phyloP scores from a whole-genome alignment of 2,113 vertebrate genomes.

The Paedocypris sp. region DNA sequence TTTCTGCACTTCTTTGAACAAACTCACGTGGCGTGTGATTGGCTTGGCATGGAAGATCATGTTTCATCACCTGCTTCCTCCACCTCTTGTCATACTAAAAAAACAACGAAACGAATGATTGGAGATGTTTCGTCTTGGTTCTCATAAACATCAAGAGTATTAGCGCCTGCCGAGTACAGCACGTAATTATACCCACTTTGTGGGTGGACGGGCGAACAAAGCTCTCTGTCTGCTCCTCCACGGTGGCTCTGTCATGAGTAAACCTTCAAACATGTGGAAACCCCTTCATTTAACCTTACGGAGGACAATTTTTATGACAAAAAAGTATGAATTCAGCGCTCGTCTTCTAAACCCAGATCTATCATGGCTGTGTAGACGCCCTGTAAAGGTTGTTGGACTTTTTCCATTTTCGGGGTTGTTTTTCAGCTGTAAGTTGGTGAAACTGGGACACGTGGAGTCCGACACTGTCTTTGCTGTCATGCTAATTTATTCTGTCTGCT shows the following conservation, averaged over 20 bases:
- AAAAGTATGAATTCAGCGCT: too few relatives aligned
- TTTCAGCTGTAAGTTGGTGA: background rate
- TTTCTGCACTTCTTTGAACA: background rate
- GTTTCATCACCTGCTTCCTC: conserved; percentile 13
- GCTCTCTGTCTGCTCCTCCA: background rate
- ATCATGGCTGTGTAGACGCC: background rate
- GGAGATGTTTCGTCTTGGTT: conserved; percentile 14
- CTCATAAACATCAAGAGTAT: conserved; percentile 20
- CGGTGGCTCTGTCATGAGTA: background rate
- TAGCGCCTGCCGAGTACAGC: conserved; percentile 1
- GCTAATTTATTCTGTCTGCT: conserved; percentile 2
- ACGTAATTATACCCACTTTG: background rate
- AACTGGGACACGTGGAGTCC: background rate
- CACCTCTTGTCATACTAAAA: background rate
- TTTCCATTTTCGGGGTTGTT: background rate
- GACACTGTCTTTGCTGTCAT: background rate
- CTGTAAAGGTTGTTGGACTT: background rate
- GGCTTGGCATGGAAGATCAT: background rate
- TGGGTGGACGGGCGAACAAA: conserved; percentile 16
- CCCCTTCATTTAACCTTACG: background rate
- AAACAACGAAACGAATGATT: conserved; percentile 5
- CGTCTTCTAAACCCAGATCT: background rate
- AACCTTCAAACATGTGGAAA: too few relatives aligned
- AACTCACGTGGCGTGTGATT: background rate
- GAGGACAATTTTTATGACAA: too few relatives aligned